These are phyloP conservation scores for Mesodorylaimus sp. DNA, from an alignment of 2,888 invertebrate species.

Conservation along the genomic window DNA sequence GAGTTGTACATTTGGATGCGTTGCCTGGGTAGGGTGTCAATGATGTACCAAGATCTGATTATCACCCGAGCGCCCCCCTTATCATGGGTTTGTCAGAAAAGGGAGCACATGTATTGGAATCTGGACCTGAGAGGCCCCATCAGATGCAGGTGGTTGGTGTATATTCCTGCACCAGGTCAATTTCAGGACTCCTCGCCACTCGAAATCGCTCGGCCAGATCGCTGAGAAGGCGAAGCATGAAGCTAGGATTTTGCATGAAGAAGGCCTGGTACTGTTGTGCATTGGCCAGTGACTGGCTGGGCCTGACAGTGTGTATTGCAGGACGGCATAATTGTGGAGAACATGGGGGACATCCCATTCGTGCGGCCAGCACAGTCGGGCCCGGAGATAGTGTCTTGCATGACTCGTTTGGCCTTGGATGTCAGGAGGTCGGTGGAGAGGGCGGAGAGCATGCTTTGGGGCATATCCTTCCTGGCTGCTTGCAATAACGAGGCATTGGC, in stretches of 20 bases:
- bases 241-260: slow-evolving; percentile 43
- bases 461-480: slow-evolving; percentile 49
- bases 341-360: slow-evolving; percentile 61
- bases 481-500: slow-evolving; percentile 56
- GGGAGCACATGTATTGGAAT: too few relatives aligned
- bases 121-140: too few relatives aligned
- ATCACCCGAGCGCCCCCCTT: too few relatives aligned
- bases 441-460: slow-evolving; percentile 24
- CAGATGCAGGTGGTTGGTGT: too few relatives aligned
- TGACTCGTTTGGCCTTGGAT: slow-evolving; percentile 46
- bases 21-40: slow-evolving; percentile 41
- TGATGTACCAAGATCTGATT: too few relatives aligned
- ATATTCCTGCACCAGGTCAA: neutral
- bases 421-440: slow-evolving; percentile 36
- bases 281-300: neutral
- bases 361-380: slow-evolving; percentile 41
- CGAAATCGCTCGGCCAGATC: slow-evolving; percentile 36
- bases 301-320: slow-evolving; percentile 25
- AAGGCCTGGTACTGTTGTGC: slow-evolving; percentile 37
- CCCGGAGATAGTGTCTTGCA: slow-evolving; percentile 49
- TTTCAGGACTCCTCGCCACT: neutral
- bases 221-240: slow-evolving; percentile 44
- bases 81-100: too few relatives aligned
- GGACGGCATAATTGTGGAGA: slow-evolving; percentile 55
- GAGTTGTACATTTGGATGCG: slow-evolving; percentile 51